These are phyloP conservation scores for Dasypolia templi DNA, from an alignment of 2,888 invertebrate genomes.

Conservation along the genomic window DNA sequence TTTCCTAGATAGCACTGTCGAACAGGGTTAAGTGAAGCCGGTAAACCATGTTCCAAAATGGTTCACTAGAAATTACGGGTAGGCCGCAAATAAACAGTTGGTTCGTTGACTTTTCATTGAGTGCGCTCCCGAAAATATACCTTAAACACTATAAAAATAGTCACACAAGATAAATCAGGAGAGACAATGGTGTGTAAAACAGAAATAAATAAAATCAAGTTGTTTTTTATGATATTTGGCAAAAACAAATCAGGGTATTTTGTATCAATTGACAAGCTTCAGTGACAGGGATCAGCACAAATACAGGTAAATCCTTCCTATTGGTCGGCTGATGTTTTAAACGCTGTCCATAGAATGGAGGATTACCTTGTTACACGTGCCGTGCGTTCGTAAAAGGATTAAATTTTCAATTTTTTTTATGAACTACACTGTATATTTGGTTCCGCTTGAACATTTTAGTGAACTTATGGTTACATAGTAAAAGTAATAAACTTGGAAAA, in stretches of 20 bases:
- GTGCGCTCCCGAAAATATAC: too few relatives aligned
- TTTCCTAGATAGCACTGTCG: neutral
- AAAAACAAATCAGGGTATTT: constrained; percentile 19
- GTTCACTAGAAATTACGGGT: neutral
- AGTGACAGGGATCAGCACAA: constrained; percentile 13
- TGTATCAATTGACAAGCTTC: constrained; percentile 28
- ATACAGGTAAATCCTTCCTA: constrained; percentile 23
- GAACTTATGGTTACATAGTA: neutral
- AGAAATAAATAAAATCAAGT: neutral
- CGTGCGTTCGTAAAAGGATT: neutral
- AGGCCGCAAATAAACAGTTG: too few relatives aligned
- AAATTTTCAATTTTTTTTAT: neutral
- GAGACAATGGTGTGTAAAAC: neutral
- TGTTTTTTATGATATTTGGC: neutral
- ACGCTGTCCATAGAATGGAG: constrained; percentile 9
- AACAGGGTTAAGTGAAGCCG: too few relatives aligned
- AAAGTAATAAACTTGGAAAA: neutral
- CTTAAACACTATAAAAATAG: too few relatives aligned
- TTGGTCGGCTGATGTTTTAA: constrained; percentile 20
- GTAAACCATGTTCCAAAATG: neutral
- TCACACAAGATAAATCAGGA: neutral
- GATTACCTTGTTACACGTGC: constrained; percentile 23
- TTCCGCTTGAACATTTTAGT: neutral
- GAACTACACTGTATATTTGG: too few relatives aligned
- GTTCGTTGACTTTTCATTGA: too few relatives aligned